Evolutionary conservation across 2,888 invertebrate species (phyloP).

Genomic region (Eupithecia tripunctaria): DNA sequence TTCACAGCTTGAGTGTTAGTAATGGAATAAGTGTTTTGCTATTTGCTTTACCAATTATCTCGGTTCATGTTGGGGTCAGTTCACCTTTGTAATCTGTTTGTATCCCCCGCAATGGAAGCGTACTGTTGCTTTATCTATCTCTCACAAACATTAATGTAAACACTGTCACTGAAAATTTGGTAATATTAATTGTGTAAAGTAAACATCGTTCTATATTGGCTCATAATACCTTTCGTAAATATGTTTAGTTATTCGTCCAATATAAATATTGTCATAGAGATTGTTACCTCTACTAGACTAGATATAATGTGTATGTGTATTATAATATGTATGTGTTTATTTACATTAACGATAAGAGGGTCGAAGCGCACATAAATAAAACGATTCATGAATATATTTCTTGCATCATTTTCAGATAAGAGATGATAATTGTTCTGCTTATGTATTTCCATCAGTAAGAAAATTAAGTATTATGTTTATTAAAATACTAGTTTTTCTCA

Average conservation of each 20-base stretch:
- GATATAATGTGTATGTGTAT: background rate
- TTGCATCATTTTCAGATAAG: constrained; percentile 28
- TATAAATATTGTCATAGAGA: background rate
- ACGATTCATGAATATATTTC: constrained; percentile 21
- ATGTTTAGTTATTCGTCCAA: background rate
- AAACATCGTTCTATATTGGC: constrained; percentile 18
- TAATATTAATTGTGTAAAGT: constrained; percentile 22
- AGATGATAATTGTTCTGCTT: constrained; percentile 37
- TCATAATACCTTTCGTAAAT: constrained; percentile 5
- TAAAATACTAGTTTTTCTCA: background rate
- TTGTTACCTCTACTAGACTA: too few species aligned
- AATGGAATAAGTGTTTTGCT: constrained; percentile 61
- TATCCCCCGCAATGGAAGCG: constrained; percentile 64
- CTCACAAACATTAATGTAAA: constrained; percentile 22
- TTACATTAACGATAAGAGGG: constrained; percentile 49
- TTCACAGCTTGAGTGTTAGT: constrained; percentile 54
- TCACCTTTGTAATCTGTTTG: constrained; percentile 52
- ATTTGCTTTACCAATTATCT: constrained; percentile 70
- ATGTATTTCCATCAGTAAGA: background rate
- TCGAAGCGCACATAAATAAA: constrained; percentile 33
- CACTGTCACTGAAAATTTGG: constrained; percentile 7
- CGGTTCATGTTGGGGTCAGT: constrained; percentile 72
- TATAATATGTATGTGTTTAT: constrained; percentile 11
- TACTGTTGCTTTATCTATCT: constrained; percentile 49
- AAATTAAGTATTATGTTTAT: background rate